Base-by-base conservation (phyloP, 2,113 vertebrate species). In the Nansenia antarctica region DNA sequence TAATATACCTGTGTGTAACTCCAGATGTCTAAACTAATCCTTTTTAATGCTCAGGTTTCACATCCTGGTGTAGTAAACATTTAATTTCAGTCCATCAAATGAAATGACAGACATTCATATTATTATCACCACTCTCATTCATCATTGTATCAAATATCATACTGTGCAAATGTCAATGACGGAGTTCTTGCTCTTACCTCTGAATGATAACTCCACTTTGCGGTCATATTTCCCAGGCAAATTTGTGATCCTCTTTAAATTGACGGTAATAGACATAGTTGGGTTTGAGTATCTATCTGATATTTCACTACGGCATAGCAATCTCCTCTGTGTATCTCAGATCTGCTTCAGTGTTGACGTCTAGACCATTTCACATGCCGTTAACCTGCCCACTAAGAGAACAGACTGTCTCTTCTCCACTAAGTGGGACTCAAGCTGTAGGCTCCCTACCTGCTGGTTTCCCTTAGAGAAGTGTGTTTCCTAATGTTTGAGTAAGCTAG, bases 201-300 rank as follows among this genome's bases (percentile, higher is more conserved):
- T 88, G 87, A 98, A 97, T 72, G 83, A 80, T 77, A 98, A 87
- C 32, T 91, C 87, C 2, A 95, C 94, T 82, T 95, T 95, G 59
- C 94, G 84, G 85, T 96, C 94, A 0, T 91, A 93, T 37, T 71
- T 88, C 20, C 95, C 95, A 0, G 94, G 94, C 47, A 98, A 87
- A 68, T 93, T 92, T 61, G 80, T 92, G 57, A 98, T 86, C 82
- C 78, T 91, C 73, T 72, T 90, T 62, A 99, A 82, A 30, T 55
- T 67, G 4, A 96, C 88, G 0, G 77, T 93, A 77, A 99, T 93
- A 64, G 95, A 95, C 96, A 98, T 96, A 69, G 59, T 80, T 1
- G n/a, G 12, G 11, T 45, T 2, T 22, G 2, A 49, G 45, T 49
- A 20, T 49, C 18, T 49, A 49, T 20, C 39, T 42, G 15, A n/a